Percentiles rank a stretch among this genome's conserved stretches.
These are phyloP conservation scores for Clusia tigrina DNA, from an alignment of 2,888 invertebrate species.

Conservation along the genomic window DNA sequence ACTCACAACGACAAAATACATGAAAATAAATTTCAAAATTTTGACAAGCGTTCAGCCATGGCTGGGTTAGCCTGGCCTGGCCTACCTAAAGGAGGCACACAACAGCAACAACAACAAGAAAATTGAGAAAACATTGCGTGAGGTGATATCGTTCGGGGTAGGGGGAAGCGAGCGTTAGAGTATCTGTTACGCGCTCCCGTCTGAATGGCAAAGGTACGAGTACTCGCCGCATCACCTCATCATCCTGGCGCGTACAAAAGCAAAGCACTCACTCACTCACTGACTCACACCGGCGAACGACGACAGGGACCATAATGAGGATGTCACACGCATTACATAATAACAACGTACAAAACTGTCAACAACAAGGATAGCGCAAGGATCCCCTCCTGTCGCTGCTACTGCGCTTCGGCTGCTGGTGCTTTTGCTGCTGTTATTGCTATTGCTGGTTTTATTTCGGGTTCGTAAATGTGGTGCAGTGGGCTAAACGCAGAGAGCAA, in stretches of 20 bases:
- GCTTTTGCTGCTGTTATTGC: not conserved
- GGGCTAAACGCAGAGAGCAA: not conserved
- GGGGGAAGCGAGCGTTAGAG: not conserved
- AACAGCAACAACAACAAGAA: not conserved
- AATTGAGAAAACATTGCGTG: not conserved
- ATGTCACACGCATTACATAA: slow-evolving; percentile 11
- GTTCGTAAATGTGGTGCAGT: slow-evolving; percentile 1
- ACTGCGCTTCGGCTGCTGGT: not conserved
- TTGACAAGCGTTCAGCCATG: slow-evolving; percentile 14
- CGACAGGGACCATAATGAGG: slow-evolving; percentile 2
- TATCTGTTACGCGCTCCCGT: not conserved
- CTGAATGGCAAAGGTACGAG: not conserved
- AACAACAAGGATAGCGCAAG: not conserved
- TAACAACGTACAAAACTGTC: not conserved
- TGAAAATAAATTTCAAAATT: not conserved
- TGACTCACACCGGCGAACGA: not conserved
- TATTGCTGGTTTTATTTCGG: not conserved
- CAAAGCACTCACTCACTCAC: not conserved
- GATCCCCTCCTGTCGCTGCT: not conserved
- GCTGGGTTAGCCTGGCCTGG: not conserved
- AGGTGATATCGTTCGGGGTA: not conserved
- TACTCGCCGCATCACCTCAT: no score
- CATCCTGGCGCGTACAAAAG: not conserved
- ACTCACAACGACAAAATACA: slow-evolving; percentile 8
- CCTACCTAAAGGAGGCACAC: not conserved